Percentiles rank a stretch among this genome's conserved stretches.
phyloP scores from a whole-genome alignment of 2,888 invertebrate species.

The Therioaphis trifolii region DNA sequence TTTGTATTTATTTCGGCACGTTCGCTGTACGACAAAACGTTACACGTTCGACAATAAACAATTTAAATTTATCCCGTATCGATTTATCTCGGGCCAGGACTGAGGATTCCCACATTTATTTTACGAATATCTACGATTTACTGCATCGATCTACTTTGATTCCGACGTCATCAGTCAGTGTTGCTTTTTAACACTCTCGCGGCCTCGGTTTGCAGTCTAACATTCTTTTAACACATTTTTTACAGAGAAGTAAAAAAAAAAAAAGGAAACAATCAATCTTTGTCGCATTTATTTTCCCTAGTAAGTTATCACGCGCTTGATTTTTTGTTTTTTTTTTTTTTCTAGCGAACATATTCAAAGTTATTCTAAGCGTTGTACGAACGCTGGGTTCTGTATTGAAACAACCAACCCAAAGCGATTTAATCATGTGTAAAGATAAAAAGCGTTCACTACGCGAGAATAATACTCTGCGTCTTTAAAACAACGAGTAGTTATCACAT shows the following conservation, averaged over 20 bases:
- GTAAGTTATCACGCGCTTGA: slow-evolving; percentile 30
- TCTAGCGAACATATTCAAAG: slow-evolving; percentile 26
- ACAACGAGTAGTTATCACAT: no score
- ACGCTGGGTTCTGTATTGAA: no score
- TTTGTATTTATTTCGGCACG: no score
- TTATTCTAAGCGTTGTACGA: background rate
- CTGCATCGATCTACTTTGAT: slow-evolving; percentile 40
- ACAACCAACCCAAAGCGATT: no score
- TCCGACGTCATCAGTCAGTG: slow-evolving; percentile 41
- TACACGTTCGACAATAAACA: no score
- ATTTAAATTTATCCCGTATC: slow-evolving; percentile 8
- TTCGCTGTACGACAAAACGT: no score
- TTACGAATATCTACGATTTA: background rate
- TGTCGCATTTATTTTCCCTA: slow-evolving; percentile 19
- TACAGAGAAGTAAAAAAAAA: no score
- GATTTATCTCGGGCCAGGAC: background rate
- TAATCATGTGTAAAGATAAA: no score
- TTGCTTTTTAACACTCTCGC: slow-evolving; percentile 21
- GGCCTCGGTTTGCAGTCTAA: background rate
- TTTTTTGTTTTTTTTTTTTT: background rate
- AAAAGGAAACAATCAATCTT: slow-evolving; percentile 38
- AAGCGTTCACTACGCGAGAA: no score
- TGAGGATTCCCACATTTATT: slow-evolving; percentile 22
- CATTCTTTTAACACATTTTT: slow-evolving; percentile 31
- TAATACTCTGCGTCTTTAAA: no score